Evolutionary conservation across 2,113 vertebrate species (phyloP).

Genomic region (Bos javanicus): DNA sequence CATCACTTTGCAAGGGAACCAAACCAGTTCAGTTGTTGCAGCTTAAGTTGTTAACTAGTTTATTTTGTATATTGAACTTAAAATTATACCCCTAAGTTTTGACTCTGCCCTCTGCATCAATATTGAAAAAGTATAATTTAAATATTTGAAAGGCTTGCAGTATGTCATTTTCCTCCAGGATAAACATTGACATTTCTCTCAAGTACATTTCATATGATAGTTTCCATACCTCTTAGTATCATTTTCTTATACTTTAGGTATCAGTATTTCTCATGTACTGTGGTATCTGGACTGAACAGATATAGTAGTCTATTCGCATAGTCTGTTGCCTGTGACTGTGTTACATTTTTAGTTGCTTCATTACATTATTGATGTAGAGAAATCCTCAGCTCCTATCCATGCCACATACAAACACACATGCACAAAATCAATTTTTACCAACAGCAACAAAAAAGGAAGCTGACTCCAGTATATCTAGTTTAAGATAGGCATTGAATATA

Average conservation of each 20-base stretch:
- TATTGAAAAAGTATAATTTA: neutral
- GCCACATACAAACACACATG: neutral
- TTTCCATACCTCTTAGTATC: neutral
- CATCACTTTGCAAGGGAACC: neutral
- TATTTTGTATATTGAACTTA: neutral
- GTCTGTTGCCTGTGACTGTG: neutral
- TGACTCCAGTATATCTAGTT: neutral
- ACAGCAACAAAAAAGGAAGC: neutral
- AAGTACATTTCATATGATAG: neutral
- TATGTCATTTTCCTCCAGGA: neutral
- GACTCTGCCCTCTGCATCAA: neutral
- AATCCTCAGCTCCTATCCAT: neutral
- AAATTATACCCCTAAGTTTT: conserved; percentile 27
- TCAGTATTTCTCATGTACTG: neutral
- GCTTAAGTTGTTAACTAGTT: neutral
- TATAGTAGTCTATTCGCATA: neutral
- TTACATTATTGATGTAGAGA: neutral
- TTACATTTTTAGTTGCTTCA: neutral
- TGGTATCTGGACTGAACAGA: neutral
- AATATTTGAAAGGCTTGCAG: neutral
- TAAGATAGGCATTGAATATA: neutral
- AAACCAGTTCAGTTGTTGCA: neutral
- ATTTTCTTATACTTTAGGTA: neutral
- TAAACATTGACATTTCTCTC: conserved; percentile 21
- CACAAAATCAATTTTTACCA: neutral